phyloP scores from a whole-genome alignment of 2,113 vertebrate genomes.

The Mormoops blainvillei region DNA sequence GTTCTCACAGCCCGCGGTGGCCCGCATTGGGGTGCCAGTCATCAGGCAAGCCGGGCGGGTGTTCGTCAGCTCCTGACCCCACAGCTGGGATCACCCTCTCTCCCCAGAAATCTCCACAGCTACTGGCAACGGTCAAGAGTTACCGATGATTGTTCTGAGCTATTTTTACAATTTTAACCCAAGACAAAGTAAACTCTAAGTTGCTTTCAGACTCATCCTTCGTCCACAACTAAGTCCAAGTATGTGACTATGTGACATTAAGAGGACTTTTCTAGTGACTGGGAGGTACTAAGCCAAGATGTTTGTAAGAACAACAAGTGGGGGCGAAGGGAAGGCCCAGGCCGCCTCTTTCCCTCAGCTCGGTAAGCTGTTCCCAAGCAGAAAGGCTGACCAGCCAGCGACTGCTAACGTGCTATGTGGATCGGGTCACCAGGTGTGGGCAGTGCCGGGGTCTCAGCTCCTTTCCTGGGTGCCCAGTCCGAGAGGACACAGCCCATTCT shows the following conservation, averaged over 20 bases:
- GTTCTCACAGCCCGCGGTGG: background rate
- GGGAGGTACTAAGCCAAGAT: background rate
- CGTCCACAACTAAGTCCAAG: background rate
- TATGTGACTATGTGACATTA: background rate
- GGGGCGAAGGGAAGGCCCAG: background rate
- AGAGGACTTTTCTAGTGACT: conserved; percentile 16
- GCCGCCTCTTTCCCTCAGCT: background rate
- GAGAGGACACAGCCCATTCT: background rate
- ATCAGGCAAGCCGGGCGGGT: background rate
- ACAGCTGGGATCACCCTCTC: background rate
- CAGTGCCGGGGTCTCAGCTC: background rate
- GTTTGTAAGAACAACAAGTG: background rate
- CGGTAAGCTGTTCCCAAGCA: background rate
- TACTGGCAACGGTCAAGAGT: background rate
- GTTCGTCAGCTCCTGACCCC: background rate
- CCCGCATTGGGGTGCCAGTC: background rate
- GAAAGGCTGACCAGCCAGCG: background rate
- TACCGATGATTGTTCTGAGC: conserved; percentile 47
- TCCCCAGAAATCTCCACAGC: background rate
- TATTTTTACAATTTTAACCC: conserved; percentile 15
- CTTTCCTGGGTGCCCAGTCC: background rate
- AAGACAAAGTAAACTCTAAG: conserved; percentile 2
- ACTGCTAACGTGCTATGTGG: background rate
- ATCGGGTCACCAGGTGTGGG: background rate
- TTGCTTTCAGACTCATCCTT: conserved; percentile 21